Conservation (phyloP, 2,113 vertebrate species). For the Prolemur simus region DNA sequence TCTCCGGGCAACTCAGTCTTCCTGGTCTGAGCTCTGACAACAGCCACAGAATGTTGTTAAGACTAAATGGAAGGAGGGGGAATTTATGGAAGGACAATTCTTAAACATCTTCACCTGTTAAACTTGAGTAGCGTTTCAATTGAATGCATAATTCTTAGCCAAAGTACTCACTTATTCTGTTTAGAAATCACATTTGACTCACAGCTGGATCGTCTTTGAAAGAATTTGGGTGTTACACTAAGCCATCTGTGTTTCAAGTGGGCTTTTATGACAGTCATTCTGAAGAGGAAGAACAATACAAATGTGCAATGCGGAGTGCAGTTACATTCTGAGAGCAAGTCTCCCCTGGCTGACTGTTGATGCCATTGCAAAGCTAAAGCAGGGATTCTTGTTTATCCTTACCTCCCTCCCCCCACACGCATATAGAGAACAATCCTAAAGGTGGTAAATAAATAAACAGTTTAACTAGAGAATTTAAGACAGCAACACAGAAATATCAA, state of each 20-base stretch:
- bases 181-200: slow-evolving; percentile 53
- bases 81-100: background rate
- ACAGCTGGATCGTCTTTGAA: slow-evolving; percentile 31
- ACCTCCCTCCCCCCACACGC: rapidly evolving
- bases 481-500: background rate
- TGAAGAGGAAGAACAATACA: background rate
- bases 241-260: slow-evolving; percentile 80
- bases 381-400: background rate
- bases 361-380: background rate
- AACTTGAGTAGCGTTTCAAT: background rate
- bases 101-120: background rate
- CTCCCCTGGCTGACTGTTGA: background rate
- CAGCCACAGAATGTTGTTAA: background rate
- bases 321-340: background rate
- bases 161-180: background rate
- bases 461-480: background rate
- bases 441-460: background rate
- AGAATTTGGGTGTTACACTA: slow-evolving; percentile 30
- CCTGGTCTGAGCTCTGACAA: background rate
- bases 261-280: slow-evolving; percentile 8
- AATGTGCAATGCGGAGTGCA: background rate
- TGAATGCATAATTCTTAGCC: background rate
- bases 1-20: background rate
- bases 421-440: background rate
- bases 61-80: background rate